Percentiles rank a stretch among this genome's conserved stretches.
These are phyloP conservation scores for Phasianus colchicus DNA, from an alignment of 2,113 vertebrate species.

Conservation along the genomic window DNA sequence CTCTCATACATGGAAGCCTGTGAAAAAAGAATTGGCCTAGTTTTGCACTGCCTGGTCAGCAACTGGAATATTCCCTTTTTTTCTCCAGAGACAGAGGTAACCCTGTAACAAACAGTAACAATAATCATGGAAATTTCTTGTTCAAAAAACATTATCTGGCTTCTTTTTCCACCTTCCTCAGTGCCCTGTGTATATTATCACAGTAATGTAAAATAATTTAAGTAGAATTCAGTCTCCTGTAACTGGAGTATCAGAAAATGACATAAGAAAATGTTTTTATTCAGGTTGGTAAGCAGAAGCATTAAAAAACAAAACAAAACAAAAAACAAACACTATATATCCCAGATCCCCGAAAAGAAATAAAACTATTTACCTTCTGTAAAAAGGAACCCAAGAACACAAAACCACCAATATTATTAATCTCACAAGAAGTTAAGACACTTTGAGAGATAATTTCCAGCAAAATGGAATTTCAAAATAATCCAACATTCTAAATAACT, in stretches of 20 bases:
- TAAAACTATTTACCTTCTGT: neutral
- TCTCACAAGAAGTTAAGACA: neutral
- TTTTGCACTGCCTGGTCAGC: neutral
- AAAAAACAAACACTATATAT: neutral
- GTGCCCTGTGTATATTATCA: accelerated
- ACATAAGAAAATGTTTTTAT: neutral
- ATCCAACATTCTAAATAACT: neutral
- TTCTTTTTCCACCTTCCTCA: neutral
- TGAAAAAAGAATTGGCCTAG: neutral
- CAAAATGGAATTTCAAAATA: neutral
- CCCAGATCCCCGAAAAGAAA: neutral
- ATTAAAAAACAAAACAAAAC: neutral
- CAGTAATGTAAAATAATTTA: neutral
- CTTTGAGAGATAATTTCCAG: neutral
- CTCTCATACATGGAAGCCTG: neutral
- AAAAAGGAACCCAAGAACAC: neutral
- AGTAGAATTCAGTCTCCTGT: no score
- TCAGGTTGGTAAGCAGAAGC: neutral
- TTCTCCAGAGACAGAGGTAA: neutral
- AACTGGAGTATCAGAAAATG: neutral
- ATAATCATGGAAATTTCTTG: neutral
- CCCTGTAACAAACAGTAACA: neutral
- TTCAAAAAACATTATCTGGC: neutral
- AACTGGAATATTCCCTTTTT: neutral
- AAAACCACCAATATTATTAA: neutral